A percentile compares a stretch with the other conserved stretches of the same genome.
Conservation (phyloP, 2,113 vertebrate species). For the Sturnus vulgaris region DNA sequence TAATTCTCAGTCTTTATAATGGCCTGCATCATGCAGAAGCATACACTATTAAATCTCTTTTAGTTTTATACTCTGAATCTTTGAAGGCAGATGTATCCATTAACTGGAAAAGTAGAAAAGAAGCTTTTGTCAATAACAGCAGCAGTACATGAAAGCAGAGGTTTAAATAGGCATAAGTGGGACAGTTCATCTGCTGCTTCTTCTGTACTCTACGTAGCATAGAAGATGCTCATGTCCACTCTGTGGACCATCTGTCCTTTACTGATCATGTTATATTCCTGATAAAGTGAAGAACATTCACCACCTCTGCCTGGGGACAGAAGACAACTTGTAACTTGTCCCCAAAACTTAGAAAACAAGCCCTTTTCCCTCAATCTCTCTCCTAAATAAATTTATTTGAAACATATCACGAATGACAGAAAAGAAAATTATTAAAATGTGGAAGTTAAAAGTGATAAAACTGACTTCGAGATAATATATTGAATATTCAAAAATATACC, state of each 20-base stretch:
- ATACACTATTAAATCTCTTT: background rate
- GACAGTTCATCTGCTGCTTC: background rate
- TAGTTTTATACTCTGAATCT: background rate
- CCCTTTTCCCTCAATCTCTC: background rate
- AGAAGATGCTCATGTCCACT: background rate
- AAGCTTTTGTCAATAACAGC: background rate
- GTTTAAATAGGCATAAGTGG: background rate
- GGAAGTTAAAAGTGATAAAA: background rate
- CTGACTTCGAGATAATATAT: background rate
- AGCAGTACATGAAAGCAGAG: background rate
- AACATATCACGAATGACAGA: background rate
- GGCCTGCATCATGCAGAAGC: background rate
- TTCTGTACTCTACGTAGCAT: background rate
- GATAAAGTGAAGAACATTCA: background rate
- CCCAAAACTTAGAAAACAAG: background rate
- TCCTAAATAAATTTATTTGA: background rate
- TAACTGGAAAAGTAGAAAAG: constrained; percentile 6
- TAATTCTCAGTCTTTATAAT: background rate
- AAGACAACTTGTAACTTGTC: background rate
- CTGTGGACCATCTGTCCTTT: background rate
- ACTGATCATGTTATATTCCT: background rate
- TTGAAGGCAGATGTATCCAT: constrained; percentile 18
- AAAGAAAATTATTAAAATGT: background rate
- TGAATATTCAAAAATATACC: background rate
- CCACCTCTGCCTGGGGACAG: background rate